Percentiles rank a stretch among this genome's conserved stretches.
Evolutionary conservation across 2,797 vertebrate species (phyloP).

Genomic region (Picus viridis): DNA sequence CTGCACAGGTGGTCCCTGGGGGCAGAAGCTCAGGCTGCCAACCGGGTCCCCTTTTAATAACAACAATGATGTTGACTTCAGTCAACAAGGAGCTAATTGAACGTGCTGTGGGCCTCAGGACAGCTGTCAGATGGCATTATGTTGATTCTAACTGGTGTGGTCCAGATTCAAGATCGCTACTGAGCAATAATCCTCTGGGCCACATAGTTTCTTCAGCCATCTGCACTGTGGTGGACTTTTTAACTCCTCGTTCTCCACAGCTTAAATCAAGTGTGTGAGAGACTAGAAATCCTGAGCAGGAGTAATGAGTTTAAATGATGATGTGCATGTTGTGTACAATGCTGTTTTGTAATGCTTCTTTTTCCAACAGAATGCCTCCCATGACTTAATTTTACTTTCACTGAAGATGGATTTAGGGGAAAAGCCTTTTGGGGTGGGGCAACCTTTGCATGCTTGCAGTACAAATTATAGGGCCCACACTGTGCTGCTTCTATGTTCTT

Average conservation of each 20-base stretch:
- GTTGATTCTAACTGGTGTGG: slow-evolving; percentile 26
- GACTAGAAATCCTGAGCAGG: slow-evolving; percentile 25
- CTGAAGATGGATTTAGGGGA: background rate
- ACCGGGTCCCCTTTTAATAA: slow-evolving; percentile 1
- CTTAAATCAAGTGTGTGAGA: background rate
- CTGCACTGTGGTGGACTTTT: slow-evolving; percentile 31
- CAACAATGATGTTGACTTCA: background rate
- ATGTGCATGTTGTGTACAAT: slow-evolving; percentile 63
- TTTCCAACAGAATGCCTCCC: slow-evolving; percentile 28
- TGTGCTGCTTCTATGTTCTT: background rate
- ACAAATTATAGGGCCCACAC: background rate
- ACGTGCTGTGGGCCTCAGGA: background rate
- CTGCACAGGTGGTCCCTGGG: background rate
- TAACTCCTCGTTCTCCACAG: slow-evolving; percentile 37
- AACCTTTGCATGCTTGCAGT: slow-evolving; percentile 29
- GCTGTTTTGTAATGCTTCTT: slow-evolving; percentile 40
- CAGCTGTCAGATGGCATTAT: slow-evolving; percentile 58
- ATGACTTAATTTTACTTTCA: slow-evolving; percentile 36
- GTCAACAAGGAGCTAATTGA: slow-evolving; percentile 39
- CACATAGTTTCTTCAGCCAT: background rate
- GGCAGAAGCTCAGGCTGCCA: slow-evolving; percentile 32
- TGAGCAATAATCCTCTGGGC: slow-evolving; percentile 14
- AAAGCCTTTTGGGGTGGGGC: slow-evolving; percentile 37
- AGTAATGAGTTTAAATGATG: slow-evolving; percentile 42
- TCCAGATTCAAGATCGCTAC: slow-evolving; percentile 13